Conservation (phyloP, 1,140 invertebrate species). For the Lasaia peninsularis region DNA sequence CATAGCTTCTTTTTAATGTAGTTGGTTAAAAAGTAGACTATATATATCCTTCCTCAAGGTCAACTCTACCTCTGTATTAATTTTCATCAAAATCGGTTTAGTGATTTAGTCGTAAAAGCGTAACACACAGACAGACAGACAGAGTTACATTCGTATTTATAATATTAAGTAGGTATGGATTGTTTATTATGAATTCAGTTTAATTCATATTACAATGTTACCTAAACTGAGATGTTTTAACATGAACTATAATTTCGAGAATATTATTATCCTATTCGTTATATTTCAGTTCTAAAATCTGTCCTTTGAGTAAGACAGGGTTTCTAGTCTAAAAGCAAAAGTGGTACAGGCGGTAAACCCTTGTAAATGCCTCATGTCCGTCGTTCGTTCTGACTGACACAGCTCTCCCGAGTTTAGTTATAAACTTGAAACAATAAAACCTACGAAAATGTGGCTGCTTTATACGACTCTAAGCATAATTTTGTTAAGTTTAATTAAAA, state of each 20-base stretch:
- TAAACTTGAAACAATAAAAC: neutral
- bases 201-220: neutral
- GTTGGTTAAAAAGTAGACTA: too few relatives aligned
- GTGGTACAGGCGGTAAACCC: slow-evolving; percentile 22
- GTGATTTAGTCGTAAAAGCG: too few relatives aligned
- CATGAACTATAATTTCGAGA: slow-evolving; percentile 3
- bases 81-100: too few relatives aligned
- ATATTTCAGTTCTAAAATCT: slow-evolving; percentile 6
- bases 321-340: slow-evolving; percentile 23
- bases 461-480: neutral
- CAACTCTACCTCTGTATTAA: too few relatives aligned
- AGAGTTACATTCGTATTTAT: too few relatives aligned
- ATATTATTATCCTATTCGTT: neutral
- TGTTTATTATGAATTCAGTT: too few relatives aligned
- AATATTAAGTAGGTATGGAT: too few relatives aligned
- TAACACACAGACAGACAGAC: too few relatives aligned
- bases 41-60: too few relatives aligned
- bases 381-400: slow-evolving; percentile 17
- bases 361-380: slow-evolving; percentile 33
- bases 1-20: too few relatives aligned
- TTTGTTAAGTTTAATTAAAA: neutral
- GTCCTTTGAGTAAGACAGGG: slow-evolving; percentile 19
- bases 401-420: slow-evolving; percentile 5
- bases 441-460: neutral
- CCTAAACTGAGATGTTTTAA: neutral